A percentile compares a stretch with the other conserved stretches of the same genome.
Evolutionary conservation across 2,113 vertebrate genomes (phyloP).

Genomic region (Nerophis lumbriciformis): DNA sequence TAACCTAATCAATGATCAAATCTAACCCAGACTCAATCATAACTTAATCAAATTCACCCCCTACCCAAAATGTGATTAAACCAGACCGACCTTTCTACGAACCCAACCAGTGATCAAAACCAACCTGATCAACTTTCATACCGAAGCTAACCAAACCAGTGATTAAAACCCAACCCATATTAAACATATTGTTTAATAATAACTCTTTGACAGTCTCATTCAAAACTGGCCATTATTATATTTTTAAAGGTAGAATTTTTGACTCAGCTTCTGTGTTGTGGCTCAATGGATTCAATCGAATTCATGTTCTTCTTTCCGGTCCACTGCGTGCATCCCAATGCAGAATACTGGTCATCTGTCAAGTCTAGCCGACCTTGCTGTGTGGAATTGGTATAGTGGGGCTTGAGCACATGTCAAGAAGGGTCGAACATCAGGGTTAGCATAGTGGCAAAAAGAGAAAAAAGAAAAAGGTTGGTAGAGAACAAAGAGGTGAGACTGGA

Average conservation of each 20-base stretch:
- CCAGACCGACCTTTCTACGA: too few species aligned
- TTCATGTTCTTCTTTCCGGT: conserved; percentile 10
- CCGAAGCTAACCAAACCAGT: too few species aligned
- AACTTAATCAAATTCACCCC: too few species aligned
- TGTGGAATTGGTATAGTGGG: conserved; percentile 53
- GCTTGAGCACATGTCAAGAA: conserved; percentile 48
- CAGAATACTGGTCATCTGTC: conserved; percentile 35
- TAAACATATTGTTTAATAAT: too few species aligned
- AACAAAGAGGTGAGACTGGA: conserved; percentile 44
- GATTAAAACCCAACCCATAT: too few species aligned
- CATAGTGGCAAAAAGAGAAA: conserved; percentile 16
- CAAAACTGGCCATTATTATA: neutral
- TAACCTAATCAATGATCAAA: too few species aligned
- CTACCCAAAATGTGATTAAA: too few species aligned
- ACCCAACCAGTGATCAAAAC: too few species aligned
- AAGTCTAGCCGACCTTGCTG: conserved; percentile 28
- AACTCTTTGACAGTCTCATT: too few species aligned
- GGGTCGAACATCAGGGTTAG: conserved; percentile 33
- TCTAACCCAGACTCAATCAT: too few species aligned
- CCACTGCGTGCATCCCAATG: conserved; percentile 38
- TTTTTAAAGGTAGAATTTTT: neutral
- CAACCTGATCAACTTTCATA: too few species aligned
- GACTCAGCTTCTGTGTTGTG: neutral
- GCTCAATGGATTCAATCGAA: neutral
- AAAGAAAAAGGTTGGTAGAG: conserved; percentile 19